A percentile compares a stretch with the other conserved stretches of the same genome.
Evolutionary conservation across 2,888 invertebrate species (phyloP).

Genomic region (Melanophora roralis): DNA sequence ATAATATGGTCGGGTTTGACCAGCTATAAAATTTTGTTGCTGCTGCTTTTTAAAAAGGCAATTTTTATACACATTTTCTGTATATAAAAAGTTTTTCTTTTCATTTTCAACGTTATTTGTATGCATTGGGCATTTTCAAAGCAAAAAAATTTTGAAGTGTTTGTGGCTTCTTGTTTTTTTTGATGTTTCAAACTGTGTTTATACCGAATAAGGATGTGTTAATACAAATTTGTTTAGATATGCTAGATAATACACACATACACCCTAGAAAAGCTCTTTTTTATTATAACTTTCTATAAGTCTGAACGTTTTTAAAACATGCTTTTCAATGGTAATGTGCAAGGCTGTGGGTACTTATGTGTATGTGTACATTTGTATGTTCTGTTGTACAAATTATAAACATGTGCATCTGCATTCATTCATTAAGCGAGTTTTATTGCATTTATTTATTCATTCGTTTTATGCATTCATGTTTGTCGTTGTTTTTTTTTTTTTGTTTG

Average conservation of each 20-base stretch:
- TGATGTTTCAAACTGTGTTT: not conserved
- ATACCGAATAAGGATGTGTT: not conserved
- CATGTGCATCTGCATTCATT: constrained; percentile 31
- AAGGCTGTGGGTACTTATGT: too few species aligned
- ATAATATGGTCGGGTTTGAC: too few species aligned
- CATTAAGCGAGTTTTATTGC: constrained; percentile 29
- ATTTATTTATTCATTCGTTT: not conserved
- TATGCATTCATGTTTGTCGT: constrained; percentile 37
- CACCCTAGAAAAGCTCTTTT: too few species aligned
- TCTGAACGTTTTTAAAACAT: constrained; percentile 19
- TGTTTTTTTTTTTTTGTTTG: too few species aligned
- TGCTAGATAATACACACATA: too few species aligned
- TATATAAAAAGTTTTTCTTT: too few species aligned
- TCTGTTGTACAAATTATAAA: constrained; percentile 37
- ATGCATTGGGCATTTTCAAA: constrained; percentile 37
- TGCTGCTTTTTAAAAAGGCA: too few species aligned
- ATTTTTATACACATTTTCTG: too few species aligned
- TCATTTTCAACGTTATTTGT: too few species aligned
- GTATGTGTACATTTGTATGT: not conserved
- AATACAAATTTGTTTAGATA: constrained; percentile 6
- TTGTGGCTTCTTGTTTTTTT: too few species aligned
- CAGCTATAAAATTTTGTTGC: too few species aligned
- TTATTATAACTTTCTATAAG: not conserved
- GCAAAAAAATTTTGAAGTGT: not conserved
- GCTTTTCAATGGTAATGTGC: too few species aligned